phyloP scores from a whole-genome alignment of 2,113 vertebrate species.

The Hassar affinis region DNA sequence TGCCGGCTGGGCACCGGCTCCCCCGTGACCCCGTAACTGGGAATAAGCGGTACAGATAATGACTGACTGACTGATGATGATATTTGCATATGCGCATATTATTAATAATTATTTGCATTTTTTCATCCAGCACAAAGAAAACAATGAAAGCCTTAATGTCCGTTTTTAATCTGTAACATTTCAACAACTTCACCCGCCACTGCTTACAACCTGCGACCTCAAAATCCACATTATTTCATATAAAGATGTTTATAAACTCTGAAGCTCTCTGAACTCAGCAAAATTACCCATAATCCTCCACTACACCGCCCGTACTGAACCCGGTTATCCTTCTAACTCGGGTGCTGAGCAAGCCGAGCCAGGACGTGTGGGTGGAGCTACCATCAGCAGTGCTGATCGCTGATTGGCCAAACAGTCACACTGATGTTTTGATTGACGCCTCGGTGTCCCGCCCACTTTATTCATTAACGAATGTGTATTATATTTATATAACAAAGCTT shows the following conservation, averaged over 20 bases:
- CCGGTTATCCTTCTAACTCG: neutral
- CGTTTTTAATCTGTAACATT: too few relatives aligned
- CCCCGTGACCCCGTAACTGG: too few relatives aligned
- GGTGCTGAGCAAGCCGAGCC: too few relatives aligned
- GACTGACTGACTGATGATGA: too few relatives aligned
- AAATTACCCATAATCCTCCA: neutral
- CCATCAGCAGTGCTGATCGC: neutral
- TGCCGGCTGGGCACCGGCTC: too few relatives aligned
- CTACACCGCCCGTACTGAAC: neutral
- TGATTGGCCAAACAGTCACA: neutral
- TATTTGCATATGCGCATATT: too few relatives aligned
- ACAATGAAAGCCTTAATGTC: neutral
- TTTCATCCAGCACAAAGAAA: neutral
- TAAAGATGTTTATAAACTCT: too few relatives aligned
- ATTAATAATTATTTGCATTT: too few relatives aligned
- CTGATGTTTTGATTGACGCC: neutral
- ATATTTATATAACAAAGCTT: neutral
- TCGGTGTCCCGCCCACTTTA: neutral
- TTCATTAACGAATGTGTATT: neutral
- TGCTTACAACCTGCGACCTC: too few relatives aligned
- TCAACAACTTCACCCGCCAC: too few relatives aligned
- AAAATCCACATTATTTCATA: too few relatives aligned
- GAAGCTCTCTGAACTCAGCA: neutral
- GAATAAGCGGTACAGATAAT: too few relatives aligned
- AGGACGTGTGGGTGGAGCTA: neutral